Base-by-base conservation (phyloP, 2,888 invertebrate species). In the Cylindroiulus punctatus region DNA sequence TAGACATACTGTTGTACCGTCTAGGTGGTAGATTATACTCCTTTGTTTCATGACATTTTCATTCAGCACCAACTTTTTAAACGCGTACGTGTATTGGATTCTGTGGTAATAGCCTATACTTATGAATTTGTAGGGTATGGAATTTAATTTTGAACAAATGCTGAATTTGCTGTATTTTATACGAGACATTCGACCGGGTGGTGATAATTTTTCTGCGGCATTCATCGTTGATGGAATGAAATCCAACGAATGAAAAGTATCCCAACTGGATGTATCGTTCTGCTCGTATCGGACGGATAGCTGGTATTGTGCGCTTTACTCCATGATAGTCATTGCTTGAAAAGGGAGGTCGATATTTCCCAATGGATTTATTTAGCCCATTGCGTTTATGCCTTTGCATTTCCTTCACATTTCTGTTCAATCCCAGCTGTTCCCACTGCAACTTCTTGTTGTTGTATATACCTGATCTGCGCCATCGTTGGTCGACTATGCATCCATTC, bases 381-480 rank as follows among this genome's bases (percentile, higher is more conserved):
- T 30, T 76, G 76, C 76, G 76, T 30, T 30, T 30, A 76, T 76
- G 76, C 76, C 26, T 30, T 76, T 76, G 76, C 76, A 76, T 30
- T 76, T 76, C 30, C 76, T 76, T 76, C 76, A 30, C 30, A 30
- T 76, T 76, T 76, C 76, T 30, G 76, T 30, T 76, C 76, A 30
- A 76, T 76, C 30, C 76, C 76, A 76, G 76, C 76, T 76, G 76
- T 76, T 76, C 76, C 76, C 76, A 30, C 12, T 76, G 76, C 76
- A 30, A 76, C 76, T 76, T 76, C 76, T 76, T 76, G 30, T 26
- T 14, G 76, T 26, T 30, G 76, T 30, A 76, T n/a, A n/a, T n/a
- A 17, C 76, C 57, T 65, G 22, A 65, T 65, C 57, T 65, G 57
- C 8, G 57, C 57, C 30, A 76, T 76, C 76, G 76, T 30, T 76